These are phyloP conservation scores for Masticophis lateralis DNA, from an alignment of 2,797 vertebrate species.

Conservation along the genomic window DNA sequence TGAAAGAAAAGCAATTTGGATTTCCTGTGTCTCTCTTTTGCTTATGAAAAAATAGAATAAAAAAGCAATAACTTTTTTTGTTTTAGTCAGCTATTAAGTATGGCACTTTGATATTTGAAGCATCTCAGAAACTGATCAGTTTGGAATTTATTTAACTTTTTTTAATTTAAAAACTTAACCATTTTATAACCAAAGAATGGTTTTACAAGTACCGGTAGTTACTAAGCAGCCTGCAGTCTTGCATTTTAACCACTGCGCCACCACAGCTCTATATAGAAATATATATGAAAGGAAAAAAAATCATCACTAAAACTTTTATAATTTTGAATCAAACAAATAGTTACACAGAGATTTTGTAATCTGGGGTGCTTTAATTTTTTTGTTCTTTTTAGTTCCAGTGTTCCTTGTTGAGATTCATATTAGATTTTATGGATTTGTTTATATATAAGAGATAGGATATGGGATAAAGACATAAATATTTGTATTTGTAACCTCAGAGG, in stretches of 20 bases:
- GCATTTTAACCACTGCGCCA: too few species aligned
- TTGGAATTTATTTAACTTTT: background rate
- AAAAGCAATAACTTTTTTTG: background rate
- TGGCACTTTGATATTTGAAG: background rate
- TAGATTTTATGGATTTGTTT: background rate
- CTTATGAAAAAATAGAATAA: background rate
- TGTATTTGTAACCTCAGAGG: too few species aligned
- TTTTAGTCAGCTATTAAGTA: background rate
- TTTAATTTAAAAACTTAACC: background rate
- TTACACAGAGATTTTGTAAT: background rate
- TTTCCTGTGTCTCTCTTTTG: background rate
- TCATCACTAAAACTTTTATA: background rate
- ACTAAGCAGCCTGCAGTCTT: too few species aligned
- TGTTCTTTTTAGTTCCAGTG: background rate
- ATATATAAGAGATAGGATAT: background rate
- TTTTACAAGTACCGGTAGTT: background rate
- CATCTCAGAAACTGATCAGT: background rate
- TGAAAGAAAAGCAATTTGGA: background rate
- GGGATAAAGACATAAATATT: too few species aligned
- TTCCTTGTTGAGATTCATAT: background rate
- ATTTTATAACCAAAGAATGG: background rate
- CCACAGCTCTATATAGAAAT: too few species aligned
- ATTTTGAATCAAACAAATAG: background rate
- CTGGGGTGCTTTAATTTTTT: background rate
- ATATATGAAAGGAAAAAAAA: background rate